These are phyloP conservation scores for Phalacrocorax pelagicus DNA, from an alignment of 2,113 vertebrate species.

Conservation along the genomic window DNA sequence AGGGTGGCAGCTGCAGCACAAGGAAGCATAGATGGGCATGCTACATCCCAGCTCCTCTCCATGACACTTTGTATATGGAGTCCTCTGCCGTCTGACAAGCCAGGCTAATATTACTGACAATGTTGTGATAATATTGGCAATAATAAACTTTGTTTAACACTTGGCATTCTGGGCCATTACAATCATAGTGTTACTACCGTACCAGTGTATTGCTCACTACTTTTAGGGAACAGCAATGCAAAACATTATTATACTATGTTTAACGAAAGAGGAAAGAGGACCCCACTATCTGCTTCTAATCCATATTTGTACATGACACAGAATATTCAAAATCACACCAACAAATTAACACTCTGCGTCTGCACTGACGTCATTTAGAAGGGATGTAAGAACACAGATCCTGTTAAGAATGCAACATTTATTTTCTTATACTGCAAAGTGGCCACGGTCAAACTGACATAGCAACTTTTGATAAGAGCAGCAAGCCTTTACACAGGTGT, in stretches of 20 bases:
- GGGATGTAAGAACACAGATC: not conserved
- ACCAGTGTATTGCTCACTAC: not conserved
- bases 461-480: not conserved
- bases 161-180: not conserved
- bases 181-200: not conserved
- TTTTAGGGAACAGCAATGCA: not conserved
- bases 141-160: not conserved
- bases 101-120: too few relatives aligned
- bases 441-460: not conserved
- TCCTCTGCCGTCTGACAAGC: not conserved
- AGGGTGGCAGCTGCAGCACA: not conserved
- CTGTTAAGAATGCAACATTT: not conserved
- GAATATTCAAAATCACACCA: not conserved
- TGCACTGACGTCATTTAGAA: not conserved
- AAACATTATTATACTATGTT: not conserved
- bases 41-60: not conserved
- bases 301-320: not conserved
- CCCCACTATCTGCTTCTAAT: not conserved
- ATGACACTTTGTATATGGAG: fast-evolving
- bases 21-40: fast-evolving
- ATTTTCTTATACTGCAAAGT: not conserved
- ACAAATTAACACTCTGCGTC: not conserved
- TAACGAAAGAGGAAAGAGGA: not conserved
- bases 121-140: not conserved
- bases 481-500: not conserved